Conservation (phyloP, 1,140 invertebrate genomes). For the Bombus superbus region DNA sequence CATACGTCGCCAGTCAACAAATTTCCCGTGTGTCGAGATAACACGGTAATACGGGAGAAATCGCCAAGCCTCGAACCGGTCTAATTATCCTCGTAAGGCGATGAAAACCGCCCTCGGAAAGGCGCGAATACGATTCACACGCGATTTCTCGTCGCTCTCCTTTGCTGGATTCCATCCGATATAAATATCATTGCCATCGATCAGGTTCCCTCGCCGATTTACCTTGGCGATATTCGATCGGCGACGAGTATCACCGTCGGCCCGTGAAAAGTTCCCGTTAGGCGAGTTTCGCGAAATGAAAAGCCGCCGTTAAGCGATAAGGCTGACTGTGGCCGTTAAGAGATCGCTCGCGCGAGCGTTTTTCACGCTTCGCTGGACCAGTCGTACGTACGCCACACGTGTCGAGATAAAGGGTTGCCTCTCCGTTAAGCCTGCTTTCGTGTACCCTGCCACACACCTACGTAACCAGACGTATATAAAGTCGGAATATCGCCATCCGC, state of each 20-base stretch:
- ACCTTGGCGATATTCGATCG: conserved; percentile 30
- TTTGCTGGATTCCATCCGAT: not conserved
- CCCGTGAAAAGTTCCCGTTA: conserved; percentile 45
- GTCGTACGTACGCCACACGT: conserved; percentile 46
- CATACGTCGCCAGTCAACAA: not conserved
- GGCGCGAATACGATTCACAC: not conserved
- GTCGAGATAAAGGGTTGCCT: conserved; percentile 61
- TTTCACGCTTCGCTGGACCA: conserved; percentile 61
- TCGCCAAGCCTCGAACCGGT: not conserved
- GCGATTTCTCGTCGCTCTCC: not conserved
- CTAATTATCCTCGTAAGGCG: not conserved
- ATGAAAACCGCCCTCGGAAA: not conserved
- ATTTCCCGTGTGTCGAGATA: not conserved
- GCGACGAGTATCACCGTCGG: conserved; percentile 29
- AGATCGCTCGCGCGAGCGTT: conserved; percentile 62
- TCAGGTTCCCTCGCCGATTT: conserved; percentile 17
- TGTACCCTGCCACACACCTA: conserved; percentile 50
- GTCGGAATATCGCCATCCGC: conserved; percentile 24
- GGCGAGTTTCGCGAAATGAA: conserved; percentile 61
- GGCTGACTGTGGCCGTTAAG: conserved; percentile 44
- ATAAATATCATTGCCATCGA: conserved; percentile 32
- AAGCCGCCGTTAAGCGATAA: conserved; percentile 65
- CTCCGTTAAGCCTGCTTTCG: conserved; percentile 60
- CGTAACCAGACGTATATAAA: conserved; percentile 10
- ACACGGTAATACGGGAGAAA: not conserved